Conservation (phyloP, 1,140 invertebrate genomes). For the Hypsibius dujardini region DNA sequence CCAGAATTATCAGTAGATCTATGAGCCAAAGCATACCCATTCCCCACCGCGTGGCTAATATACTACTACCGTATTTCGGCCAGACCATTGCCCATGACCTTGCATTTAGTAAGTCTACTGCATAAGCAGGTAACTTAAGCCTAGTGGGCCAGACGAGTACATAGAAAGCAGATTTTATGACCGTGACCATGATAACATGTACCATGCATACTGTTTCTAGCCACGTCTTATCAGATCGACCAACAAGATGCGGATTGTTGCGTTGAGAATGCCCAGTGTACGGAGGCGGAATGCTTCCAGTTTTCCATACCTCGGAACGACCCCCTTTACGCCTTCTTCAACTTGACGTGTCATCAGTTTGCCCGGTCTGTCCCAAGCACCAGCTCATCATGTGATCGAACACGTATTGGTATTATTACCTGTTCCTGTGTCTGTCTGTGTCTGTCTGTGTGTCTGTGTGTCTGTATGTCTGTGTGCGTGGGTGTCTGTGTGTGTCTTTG, state of each 20-base stretch:
- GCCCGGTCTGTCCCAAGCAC: slow-evolving; percentile 3
- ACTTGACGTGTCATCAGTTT: slow-evolving; percentile 5
- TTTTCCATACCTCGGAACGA: not conserved
- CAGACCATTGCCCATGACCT: not conserved
- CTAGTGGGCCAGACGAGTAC: no score
- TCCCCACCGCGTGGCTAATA: not conserved
- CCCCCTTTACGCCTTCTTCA: not conserved
- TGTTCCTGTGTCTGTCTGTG: no score
- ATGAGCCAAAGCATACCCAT: slow-evolving; percentile 5
- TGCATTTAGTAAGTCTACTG: not conserved
- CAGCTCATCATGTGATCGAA: no score
- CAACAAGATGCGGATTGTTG: not conserved
- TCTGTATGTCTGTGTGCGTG: no score
- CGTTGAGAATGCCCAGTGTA: not conserved
- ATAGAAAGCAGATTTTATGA: no score
- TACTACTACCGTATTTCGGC: not conserved
- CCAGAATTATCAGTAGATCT: not conserved
- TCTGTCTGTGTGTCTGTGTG: no score
- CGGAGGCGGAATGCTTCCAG: not conserved
- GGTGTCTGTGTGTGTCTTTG: no score
- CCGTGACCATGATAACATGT: not conserved
- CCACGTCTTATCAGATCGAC: not conserved
- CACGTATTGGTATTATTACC: no score
- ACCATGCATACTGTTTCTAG: not conserved
- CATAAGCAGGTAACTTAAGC: not conserved